Evolutionary conservation across 2,888 invertebrate genomes (phyloP).

Genomic region (Malacosoma neustria): DNA sequence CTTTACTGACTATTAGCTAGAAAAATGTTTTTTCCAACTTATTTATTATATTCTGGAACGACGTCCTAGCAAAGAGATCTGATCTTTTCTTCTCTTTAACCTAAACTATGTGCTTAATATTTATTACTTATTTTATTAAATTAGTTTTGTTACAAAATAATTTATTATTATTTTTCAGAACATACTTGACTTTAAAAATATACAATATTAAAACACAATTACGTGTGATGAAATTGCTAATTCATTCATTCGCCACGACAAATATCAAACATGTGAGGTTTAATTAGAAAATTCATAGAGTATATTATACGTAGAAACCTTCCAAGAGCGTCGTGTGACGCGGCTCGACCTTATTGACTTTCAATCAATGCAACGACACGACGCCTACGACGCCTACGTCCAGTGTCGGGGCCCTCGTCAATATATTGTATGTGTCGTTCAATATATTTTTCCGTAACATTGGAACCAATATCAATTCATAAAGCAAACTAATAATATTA

Average conservation of each 20-base stretch:
- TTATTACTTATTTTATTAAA: too few species aligned
- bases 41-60: too few species aligned
- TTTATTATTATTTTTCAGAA: background rate
- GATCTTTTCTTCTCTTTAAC: too few species aligned
- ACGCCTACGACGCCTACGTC: constrained; percentile 27
- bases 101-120: too few species aligned
- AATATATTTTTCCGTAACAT: background rate
- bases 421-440: background rate
- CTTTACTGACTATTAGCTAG: too few species aligned
- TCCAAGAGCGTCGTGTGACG: constrained; percentile 26
- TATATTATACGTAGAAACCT: constrained; percentile 21
- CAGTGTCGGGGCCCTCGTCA: constrained; percentile 6
- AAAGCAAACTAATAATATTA: too few species aligned
- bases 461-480: background rate
- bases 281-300: constrained; percentile 25
- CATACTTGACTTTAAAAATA: background rate
- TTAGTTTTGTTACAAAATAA: too few species aligned
- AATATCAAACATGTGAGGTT: constrained; percentile 9
- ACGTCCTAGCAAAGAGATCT: too few species aligned
- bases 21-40: too few species aligned
- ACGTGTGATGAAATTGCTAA: too few species aligned
- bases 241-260: background rate
- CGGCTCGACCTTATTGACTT: constrained; percentile 42
- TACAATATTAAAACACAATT: too few species aligned
- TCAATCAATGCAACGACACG: constrained; percentile 41